Evolutionary conservation across 2,888 invertebrate species (phyloP).

Genomic region (Prenolepis imparis): DNA sequence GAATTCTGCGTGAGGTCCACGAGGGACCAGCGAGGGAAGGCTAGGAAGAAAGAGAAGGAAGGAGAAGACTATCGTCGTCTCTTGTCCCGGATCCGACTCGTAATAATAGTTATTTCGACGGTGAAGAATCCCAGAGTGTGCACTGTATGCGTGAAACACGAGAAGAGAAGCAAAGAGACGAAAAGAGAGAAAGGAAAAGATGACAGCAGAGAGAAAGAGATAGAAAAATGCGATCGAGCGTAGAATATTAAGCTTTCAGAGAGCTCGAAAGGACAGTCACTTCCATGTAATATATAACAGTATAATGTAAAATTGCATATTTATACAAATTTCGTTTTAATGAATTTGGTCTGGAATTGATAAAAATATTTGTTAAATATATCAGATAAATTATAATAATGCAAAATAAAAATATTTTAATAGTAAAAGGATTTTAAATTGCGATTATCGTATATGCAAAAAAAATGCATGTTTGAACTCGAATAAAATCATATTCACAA

Average conservation of each 20-base stretch:
- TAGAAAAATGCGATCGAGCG: conserved; percentile 27
- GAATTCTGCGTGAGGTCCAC: conserved; percentile 54
- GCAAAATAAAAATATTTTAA: background rate
- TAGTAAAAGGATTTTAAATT: background rate
- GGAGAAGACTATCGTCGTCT: conserved; percentile 65
- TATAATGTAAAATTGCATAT: background rate
- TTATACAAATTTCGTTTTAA: background rate
- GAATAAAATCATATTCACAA: background rate
- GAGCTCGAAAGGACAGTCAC: background rate
- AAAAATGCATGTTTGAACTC: background rate
- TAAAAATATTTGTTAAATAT: background rate
- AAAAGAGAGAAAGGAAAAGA: conserved; percentile 8
- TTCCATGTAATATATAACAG: background rate
- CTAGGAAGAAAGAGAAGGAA: conserved; percentile 52
- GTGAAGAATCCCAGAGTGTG: conserved; percentile 65
- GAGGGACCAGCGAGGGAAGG: conserved; percentile 30
- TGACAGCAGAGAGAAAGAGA: conserved; percentile 41
- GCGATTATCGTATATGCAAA: background rate
- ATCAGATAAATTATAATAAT: background rate
- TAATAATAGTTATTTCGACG: conserved; percentile 77
- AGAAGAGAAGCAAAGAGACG: conserved; percentile 54
- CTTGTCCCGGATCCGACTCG: conserved; percentile 78
- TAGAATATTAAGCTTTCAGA: background rate
- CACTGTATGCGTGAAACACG: conserved; percentile 44
- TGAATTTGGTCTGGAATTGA: background rate